Evolutionary conservation across 2,888 invertebrate species (phyloP), one percentile per base, ranked within the genome.

Genomic region (Pheosia tremula): DNA sequence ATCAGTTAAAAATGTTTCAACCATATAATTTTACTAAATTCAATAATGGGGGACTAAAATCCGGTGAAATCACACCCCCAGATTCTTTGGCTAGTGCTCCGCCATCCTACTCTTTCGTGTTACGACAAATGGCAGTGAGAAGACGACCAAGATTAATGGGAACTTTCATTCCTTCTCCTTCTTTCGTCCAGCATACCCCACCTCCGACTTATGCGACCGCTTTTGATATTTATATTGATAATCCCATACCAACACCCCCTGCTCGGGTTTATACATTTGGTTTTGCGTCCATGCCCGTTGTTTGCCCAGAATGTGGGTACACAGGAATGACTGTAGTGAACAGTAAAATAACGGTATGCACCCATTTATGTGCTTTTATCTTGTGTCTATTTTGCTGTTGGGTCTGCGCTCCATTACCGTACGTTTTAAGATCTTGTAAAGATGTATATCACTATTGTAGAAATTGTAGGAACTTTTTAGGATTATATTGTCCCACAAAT

Each of bases 401-500:
- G 93, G 64, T 91, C 59, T 93, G 93, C 76, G 90, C 83, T 1
- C 93, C 93, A 0, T 72, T 93, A 57, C 93, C 93, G 0, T 93
- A 93, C 61, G 69, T 93, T 49, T 69, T 92, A 57, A 81, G 84
- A 52, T 92, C 93, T n/a, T 93, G 93, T 76, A 93, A 93, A 75
- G 88, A 92, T 67, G 93, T 93, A 0, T 88, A 91, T 70, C 93
- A 93, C 80, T 90, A 91, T 74, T 93, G 93, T 69, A 83, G 87
- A 74, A 90, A 88, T 73, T 93, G 93, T 73, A 86, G 90, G 63
- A 80, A 74, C 57, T 89, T 82, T 69, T 80, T 93, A 61, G 93
- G 93, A 9, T 86, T 90, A 85, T 93, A 93, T 71, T 87, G 90
- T 71, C 92, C 93, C 4, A 90, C 91, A 7, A 90, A 85, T 68